Conservation (phyloP, 2,113 vertebrate genomes). For the Upupa epops region DNA sequence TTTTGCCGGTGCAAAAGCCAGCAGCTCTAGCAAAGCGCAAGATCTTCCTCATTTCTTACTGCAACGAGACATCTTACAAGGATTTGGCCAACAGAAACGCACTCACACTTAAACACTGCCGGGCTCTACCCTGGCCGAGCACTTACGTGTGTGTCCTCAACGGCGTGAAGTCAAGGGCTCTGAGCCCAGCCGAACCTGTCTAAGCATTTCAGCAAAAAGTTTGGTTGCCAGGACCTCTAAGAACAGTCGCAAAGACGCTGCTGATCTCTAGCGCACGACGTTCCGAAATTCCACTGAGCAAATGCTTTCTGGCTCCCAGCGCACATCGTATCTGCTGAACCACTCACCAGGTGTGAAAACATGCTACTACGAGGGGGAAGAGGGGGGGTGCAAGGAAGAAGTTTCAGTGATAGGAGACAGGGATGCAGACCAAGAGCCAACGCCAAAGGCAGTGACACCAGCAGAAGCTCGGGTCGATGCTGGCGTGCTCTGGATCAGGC, state of each 20-base stretch:
- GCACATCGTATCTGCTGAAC: background rate
- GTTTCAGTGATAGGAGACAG: background rate
- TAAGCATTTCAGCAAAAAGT: constrained; percentile 14
- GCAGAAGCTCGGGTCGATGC: background rate
- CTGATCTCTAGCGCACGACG: background rate
- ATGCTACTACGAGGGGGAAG: background rate
- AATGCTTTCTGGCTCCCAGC: background rate
- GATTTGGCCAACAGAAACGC: constrained; percentile 2
- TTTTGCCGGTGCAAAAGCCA: background rate
- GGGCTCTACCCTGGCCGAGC: background rate
- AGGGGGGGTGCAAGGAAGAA: background rate
- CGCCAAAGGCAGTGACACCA: background rate
- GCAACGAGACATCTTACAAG: background rate
- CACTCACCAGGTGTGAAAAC: background rate
- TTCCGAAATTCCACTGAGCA: background rate
- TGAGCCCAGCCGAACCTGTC: background rate
- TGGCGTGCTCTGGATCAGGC: background rate
- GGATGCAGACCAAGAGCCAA: constrained; percentile 4
- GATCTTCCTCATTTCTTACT: constrained; percentile 23
- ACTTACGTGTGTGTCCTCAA: background rate
- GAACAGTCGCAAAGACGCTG: background rate
- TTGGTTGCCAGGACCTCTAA: constrained; percentile 35
- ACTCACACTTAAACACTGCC: background rate
- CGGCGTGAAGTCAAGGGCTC: background rate
- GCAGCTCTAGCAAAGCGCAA: background rate